Percentiles rank a stretch among this genome's conserved stretches.
Evolutionary conservation across 53 echinoderm and acorn worm genomes (phyloP).

Genomic region (Patiria pectinifera): DNA sequence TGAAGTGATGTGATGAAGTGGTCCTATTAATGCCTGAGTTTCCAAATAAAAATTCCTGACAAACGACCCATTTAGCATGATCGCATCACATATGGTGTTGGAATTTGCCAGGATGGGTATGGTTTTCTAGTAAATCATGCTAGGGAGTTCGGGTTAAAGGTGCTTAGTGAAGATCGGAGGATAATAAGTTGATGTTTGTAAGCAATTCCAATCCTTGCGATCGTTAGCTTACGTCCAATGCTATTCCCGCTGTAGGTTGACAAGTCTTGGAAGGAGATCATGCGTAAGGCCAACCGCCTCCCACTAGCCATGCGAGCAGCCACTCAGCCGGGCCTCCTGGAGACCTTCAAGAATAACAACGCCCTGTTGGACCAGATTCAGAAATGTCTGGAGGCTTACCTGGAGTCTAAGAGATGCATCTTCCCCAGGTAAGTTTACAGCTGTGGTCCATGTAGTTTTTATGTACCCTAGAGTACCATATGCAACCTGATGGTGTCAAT

Average conservation of each 20-base stretch:
- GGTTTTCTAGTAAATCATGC: too few relatives aligned
- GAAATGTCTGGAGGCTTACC: conserved; percentile 96
- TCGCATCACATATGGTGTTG: too few relatives aligned
- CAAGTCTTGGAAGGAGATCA: conserved; percentile 99
- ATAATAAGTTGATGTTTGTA: background rate
- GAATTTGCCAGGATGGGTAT: too few relatives aligned
- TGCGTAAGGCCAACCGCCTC: conserved; percentile 94
- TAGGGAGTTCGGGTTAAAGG: too few relatives aligned
- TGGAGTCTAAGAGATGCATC: conserved; percentile 93
- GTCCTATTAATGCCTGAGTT: too few relatives aligned
- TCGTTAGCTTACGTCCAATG: background rate
- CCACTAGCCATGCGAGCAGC: conserved; percentile 89
- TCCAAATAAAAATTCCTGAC: too few relatives aligned
- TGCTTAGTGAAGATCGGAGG: too few relatives aligned
- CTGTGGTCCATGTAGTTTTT: background rate
- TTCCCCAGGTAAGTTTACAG: conserved; percentile 82
- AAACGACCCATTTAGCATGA: too few relatives aligned
- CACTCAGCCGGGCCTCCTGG: conserved; percentile 90
- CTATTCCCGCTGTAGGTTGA: conserved; percentile 69
- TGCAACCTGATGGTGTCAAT: too few relatives aligned
- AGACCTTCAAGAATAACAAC: conserved; percentile 99
- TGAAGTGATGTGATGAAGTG: too few relatives aligned
- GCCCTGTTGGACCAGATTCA: conserved; percentile 96
- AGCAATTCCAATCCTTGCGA: background rate
- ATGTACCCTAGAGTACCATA: too few relatives aligned